phyloP scores from a whole-genome alignment of 2,797 vertebrate species.

The Crocidura indochinensis region DNA sequence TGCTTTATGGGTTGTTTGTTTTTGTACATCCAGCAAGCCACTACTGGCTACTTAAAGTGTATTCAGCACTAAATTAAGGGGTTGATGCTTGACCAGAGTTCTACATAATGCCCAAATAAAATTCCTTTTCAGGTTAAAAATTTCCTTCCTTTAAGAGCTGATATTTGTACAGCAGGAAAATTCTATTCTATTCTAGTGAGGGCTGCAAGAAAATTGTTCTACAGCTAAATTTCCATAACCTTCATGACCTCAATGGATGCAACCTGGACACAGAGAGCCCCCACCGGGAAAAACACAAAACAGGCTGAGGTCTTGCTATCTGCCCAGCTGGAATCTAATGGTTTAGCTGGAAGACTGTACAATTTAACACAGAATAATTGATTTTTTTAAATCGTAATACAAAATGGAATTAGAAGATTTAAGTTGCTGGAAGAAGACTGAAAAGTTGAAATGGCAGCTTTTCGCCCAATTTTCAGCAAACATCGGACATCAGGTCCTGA shows the following conservation, averaged over 20 bases:
- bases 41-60: neutral
- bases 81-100: neutral
- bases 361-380: neutral
- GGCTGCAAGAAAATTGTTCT: neutral
- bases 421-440: neutral
- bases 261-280: neutral
- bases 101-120: neutral
- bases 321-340: neutral
- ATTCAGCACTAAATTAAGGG: neutral
- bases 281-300: neutral
- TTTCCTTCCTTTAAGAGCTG: conserved; percentile 26
- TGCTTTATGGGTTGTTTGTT: neutral
- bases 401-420: conserved; percentile 6
- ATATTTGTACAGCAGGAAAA: neutral
- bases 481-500: neutral
- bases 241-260: conserved; percentile 3
- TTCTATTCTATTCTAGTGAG: neutral
- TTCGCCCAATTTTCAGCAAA: neutral
- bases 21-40: neutral
- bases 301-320: neutral
- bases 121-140: conserved; percentile 32
- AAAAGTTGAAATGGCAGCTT: conserved; percentile 44
- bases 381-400: neutral
- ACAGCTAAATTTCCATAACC: neutral
- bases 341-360: neutral